Conservation (phyloP, 2,797 vertebrate genomes). For the Chloroceryle inda region DNA sequence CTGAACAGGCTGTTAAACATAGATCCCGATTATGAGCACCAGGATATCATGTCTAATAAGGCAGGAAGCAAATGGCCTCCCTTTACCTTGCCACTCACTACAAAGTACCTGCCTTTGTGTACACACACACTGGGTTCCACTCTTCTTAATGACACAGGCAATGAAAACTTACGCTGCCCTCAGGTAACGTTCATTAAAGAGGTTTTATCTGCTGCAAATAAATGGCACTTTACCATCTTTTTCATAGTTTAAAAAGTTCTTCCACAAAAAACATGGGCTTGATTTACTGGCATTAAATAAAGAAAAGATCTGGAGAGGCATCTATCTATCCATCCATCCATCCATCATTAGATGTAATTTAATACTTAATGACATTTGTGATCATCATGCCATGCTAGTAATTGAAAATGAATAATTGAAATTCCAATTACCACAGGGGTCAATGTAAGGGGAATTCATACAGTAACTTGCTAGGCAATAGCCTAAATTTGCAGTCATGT, state of each 20-base stretch:
- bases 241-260: conserved; percentile 42
- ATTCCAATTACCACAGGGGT: conserved; percentile 81
- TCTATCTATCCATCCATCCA: conserved; percentile 52
- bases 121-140: not conserved
- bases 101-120: not conserved
- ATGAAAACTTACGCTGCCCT: not conserved
- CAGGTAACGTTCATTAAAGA: not conserved
- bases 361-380: conserved; percentile 82
- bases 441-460: conserved; percentile 72
- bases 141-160: not conserved
- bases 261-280: not conserved
- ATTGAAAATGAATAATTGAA: conserved; percentile 86
- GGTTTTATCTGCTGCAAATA: conserved; percentile 1
- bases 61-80: not conserved
- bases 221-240: not conserved
- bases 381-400: conserved; percentile 79
- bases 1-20: not conserved
- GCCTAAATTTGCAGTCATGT: conserved; percentile 68
- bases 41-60: not conserved
- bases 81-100: not conserved
- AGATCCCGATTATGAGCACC: not conserved
- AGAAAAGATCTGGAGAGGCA: conserved; percentile 45
- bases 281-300: conserved; percentile 56
- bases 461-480: conserved; percentile 69
- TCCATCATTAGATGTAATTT: conserved; percentile 79